phyloP scores from a whole-genome alignment of 2,888 invertebrate genomes.

The Rhodophaea formosa region DNA sequence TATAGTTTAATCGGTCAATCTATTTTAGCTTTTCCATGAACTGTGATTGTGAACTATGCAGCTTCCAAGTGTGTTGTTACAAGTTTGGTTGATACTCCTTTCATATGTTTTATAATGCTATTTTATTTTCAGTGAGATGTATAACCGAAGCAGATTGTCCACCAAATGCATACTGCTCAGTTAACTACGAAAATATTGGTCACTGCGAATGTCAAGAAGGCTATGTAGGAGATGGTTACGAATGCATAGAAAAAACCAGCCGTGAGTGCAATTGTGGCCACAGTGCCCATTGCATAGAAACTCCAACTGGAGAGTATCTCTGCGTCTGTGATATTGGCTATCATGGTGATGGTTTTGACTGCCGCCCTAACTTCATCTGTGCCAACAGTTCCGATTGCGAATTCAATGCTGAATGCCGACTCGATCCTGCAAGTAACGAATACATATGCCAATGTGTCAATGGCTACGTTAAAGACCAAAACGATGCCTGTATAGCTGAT shows the following conservation, averaged over 20 bases:
- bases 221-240: slow-evolving; percentile 91
- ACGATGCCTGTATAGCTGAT: slow-evolving; percentile 81
- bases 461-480: slow-evolving; percentile 85
- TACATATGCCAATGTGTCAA: slow-evolving; percentile 90
- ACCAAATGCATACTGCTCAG: slow-evolving; percentile 89
- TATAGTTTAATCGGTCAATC: no score
- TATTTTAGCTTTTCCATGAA: neutral
- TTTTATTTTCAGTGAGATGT: slow-evolving; percentile 83
- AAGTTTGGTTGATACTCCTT: neutral
- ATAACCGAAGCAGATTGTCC: slow-evolving; percentile 85
- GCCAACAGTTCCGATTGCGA: slow-evolving; percentile 84
- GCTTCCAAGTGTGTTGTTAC: no score
- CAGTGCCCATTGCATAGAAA: slow-evolving; percentile 88
- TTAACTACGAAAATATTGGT: slow-evolving; percentile 58
- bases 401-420: slow-evolving; percentile 87
- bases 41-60: no score
- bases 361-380: slow-evolving; percentile 85
- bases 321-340: slow-evolving; percentile 92
- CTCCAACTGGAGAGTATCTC: slow-evolving; percentile 83
- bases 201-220: slow-evolving; percentile 91
- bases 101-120: slow-evolving; percentile 2
- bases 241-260: slow-evolving; percentile 81
- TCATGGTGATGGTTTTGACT: slow-evolving; percentile 90
- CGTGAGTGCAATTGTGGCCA: slow-evolving; percentile 83
- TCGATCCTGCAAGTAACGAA: slow-evolving; percentile 75